Evolutionary conservation across 2,888 invertebrate species (phyloP).

Genomic region (Ornithoptera priamus): DNA sequence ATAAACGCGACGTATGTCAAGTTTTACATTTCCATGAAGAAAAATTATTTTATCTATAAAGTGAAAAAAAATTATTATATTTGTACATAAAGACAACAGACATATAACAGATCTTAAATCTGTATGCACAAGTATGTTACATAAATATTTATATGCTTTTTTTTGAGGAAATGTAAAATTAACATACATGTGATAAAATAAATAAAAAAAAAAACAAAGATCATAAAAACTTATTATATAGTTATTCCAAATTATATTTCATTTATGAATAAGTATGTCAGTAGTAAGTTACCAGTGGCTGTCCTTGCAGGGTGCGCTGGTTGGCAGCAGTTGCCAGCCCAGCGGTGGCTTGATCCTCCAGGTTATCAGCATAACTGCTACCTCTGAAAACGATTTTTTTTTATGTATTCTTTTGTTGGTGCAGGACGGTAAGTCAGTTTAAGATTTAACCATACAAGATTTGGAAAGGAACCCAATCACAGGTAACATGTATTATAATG

Average conservation of each 20-base stretch:
- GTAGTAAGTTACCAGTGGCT: conserved; percentile 41
- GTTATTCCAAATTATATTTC: not conserved
- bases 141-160: not conserved
- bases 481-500: too few relatives aligned
- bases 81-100: too few relatives aligned
- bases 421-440: too few relatives aligned
- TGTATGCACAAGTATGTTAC: not conserved
- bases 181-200: not conserved
- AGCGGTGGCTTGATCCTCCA: conserved; percentile 71
- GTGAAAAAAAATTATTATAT: not conserved
- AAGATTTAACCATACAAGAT: too few relatives aligned
- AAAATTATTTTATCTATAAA: not conserved
- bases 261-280: not conserved
- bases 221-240: not conserved
- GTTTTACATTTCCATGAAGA: not conserved
- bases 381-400: conserved; percentile 55
- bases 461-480: too few relatives aligned
- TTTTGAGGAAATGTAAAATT: not conserved
- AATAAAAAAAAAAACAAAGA: not conserved
- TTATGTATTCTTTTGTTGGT: too few relatives aligned
- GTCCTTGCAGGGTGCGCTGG: conserved; percentile 59
- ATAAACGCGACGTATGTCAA: not conserved
- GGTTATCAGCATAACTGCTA: conserved; percentile 82
- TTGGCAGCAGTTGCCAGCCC: conserved; percentile 64
- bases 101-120: too few relatives aligned